Evolutionary conservation across 2,113 vertebrate species (phyloP).

Genomic region (Rhegmatorhina hoffmannsi): DNA sequence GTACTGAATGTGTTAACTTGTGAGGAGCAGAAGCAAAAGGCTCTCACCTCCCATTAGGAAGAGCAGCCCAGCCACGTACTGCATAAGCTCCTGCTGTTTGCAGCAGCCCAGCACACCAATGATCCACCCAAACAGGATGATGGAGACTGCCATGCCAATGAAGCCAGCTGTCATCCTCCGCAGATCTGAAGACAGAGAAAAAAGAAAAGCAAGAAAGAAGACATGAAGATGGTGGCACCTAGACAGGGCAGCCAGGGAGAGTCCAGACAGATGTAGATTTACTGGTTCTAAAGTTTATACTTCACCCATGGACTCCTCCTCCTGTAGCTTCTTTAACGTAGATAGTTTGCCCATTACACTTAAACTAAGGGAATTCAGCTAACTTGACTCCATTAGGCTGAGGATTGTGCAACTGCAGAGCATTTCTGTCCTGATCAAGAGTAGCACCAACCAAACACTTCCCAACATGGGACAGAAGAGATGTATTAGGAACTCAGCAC

Average conservation of each 20-base stretch:
- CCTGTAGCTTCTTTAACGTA: neutral
- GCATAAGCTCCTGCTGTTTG: slow-evolving; percentile 94
- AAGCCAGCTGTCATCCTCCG: slow-evolving; percentile 93
- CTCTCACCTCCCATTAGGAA: slow-evolving; percentile 94
- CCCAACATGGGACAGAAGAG: neutral
- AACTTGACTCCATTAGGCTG: neutral
- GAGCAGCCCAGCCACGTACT: slow-evolving; percentile 92
- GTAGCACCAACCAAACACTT: neutral
- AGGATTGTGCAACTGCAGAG: neutral
- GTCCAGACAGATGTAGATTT: neutral
- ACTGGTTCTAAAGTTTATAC: neutral
- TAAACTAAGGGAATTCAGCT: neutral
- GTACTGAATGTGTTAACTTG: neutral
- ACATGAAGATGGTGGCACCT: neutral
- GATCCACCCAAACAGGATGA: slow-evolving; percentile 92
- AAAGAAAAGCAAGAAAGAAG: slow-evolving; percentile 6
- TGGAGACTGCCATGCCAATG: slow-evolving; percentile 92
- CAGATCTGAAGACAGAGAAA: slow-evolving; percentile 77
- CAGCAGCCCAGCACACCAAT: slow-evolving; percentile 91
- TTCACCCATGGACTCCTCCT: neutral
- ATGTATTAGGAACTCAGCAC: neutral
- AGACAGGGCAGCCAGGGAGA: neutral
- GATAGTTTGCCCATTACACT: neutral
- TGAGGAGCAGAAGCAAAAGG: neutral
- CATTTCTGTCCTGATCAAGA: neutral